Percentiles rank a stretch among this genome's conserved stretches.
These are phyloP conservation scores for Nomada goodeniana DNA, from an alignment of 2,888 invertebrate species.

Conservation along the genomic window DNA sequence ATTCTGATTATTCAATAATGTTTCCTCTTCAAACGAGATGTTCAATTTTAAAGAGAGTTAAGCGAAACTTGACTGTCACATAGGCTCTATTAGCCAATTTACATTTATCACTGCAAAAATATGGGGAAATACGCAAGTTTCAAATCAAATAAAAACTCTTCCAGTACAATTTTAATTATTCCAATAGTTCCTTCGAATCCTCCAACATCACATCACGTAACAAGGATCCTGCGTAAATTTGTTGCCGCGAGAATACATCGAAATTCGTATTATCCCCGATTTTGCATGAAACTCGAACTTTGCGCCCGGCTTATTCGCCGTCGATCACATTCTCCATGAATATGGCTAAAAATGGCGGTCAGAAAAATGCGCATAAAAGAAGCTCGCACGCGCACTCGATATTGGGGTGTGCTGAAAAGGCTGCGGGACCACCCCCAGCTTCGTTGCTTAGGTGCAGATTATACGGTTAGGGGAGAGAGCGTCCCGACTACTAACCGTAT, in stretches of 20 bases:
- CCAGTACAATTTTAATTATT: too few relatives aligned
- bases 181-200: too few relatives aligned
- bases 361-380: conserved; percentile 31
- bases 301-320: conserved; percentile 6
- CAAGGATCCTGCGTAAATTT: too few relatives aligned
- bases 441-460: conserved; percentile 58
- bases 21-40: too few relatives aligned
- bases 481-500: conserved; percentile 66
- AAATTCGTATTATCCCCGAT: not conserved
- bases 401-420: conserved; percentile 24
- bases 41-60: too few relatives aligned
- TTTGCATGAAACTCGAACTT: conserved; percentile 13
- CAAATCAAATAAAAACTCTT: too few relatives aligned
- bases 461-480: conserved; percentile 58
- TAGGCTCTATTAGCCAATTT: too few relatives aligned
- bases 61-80: too few relatives aligned
- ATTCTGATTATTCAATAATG: too few relatives aligned
- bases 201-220: too few relatives aligned
- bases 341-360: conserved; percentile 12
- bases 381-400: conserved; percentile 12
- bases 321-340: conserved; percentile 10
- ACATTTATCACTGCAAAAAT: too few relatives aligned
- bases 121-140: too few relatives aligned
- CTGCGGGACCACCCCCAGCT: conserved; percentile 32
- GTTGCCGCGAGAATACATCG: not conserved